phyloP scores from a whole-genome alignment of 2,797 vertebrate species.

The Threskiornis aethiopicus region DNA sequence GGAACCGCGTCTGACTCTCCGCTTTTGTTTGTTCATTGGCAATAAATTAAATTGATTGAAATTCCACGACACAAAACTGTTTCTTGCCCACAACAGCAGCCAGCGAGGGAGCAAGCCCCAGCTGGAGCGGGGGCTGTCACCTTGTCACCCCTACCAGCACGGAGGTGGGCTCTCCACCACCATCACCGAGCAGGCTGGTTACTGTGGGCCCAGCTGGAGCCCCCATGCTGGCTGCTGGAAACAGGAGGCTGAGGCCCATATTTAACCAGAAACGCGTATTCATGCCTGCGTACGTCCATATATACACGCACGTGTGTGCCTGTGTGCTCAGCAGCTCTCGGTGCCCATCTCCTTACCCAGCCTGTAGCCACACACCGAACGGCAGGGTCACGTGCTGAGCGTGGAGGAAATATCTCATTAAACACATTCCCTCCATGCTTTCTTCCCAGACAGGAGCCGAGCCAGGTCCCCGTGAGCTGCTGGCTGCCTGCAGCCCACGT shows the following conservation, averaged over 20 bases:
- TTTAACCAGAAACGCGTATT: background rate
- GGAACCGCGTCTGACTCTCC: background rate
- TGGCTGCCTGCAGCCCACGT: background rate
- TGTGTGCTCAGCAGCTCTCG: fast-evolving
- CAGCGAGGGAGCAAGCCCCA: background rate
- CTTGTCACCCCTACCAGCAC: background rate
- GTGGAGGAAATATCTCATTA: background rate
- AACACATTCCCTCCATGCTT: fast-evolving
- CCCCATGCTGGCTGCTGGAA: background rate
- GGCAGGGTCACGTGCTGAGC: background rate
- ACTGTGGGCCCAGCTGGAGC: background rate
- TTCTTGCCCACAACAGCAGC: background rate
- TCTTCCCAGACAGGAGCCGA: background rate
- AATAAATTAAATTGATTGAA: background rate
- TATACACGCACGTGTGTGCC: fast-evolving
- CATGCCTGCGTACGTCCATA: background rate
- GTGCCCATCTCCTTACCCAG: background rate
- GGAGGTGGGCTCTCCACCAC: background rate
- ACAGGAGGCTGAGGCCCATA: background rate
- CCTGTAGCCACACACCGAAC: fast-evolving
- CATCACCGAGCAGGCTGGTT: background rate
- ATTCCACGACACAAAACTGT: background rate
- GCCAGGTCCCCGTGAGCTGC: background rate
- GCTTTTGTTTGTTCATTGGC: background rate
- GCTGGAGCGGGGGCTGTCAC: background rate